Base-by-base conservation (phyloP, 1,140 invertebrate genomes). In the Tenebrio molitor region DNA sequence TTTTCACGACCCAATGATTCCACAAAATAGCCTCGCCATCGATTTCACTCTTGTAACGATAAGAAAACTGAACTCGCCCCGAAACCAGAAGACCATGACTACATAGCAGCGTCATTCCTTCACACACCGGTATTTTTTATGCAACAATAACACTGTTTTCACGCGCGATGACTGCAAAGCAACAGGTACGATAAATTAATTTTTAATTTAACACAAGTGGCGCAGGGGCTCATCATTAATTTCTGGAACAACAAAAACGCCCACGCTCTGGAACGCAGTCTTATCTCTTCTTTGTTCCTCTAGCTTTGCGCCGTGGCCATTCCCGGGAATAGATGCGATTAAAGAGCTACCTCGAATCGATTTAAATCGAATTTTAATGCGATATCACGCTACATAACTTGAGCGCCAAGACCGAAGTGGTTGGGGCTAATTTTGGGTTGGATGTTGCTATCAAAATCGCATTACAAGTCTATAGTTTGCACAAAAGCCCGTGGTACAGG, bases 1-100 rank as follows among this genome's bases (percentile, higher is more conserved):
- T 66, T 66, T 66, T 42, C 36, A 66, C 64, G 42, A 44, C 42
- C 42, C 36, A 44, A 14, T 66, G 64, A 66, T 66, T 66, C 64
- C 42, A 19, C 42, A 65, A 58, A 58, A 58, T 58, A 58, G 50
- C 50, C 50, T 58, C 19, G 50, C 50, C 50, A 58, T 58, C 50
- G 50, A 58, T 58, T 58, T 58, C 50, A 58, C 50, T 58, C 50
- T 58, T 58, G 50, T 29, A 29, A 12, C 50, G 50, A 58, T 58
- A 58, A 58, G 50, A 58, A 58, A 58, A 58, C 50, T n/a, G n/a
- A n/a, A n/a, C n/a, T 50, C 44, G 44, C 44, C 44, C 44, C 50
- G 12, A 58, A 58, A 58, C 21, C 50, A 58, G 50, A 58, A 58
- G 7, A 58, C 50, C 50, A 25, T 58, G 50, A 58, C 50, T 25